Evolutionary conservation across 2,113 vertebrate species (phyloP).

Genomic region (Osmerus eperlanus): DNA sequence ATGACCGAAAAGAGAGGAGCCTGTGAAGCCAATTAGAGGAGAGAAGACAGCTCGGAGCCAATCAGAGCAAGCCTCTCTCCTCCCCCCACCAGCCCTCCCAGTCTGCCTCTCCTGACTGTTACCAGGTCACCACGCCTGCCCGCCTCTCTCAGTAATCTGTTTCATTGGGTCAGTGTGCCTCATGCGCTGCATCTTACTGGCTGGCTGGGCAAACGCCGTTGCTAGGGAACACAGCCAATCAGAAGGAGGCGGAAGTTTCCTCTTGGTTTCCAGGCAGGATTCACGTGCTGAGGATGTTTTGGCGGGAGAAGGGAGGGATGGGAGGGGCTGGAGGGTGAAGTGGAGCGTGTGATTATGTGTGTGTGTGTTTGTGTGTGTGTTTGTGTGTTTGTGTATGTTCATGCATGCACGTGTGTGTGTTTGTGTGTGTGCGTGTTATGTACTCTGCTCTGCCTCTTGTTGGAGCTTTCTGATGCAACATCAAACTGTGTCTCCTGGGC

Average conservation of each 20-base stretch:
- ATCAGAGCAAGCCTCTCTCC: conserved; percentile 40
- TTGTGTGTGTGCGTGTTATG: conserved; percentile 41
- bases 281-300: conserved; percentile 74
- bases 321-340: conserved; percentile 62
- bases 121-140: conserved; percentile 77
- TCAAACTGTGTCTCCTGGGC: conserved; percentile 68
- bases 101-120: conserved; percentile 74
- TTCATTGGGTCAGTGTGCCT: conserved; percentile 78
- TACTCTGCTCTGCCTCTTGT: conserved; percentile 67
- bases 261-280: conserved; percentile 77
- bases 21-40: conserved; percentile 25
- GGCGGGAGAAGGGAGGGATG: conserved; percentile 63
- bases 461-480: conserved; percentile 77
- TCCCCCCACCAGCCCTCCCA: conserved; percentile 60
- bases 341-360: conserved; percentile 71
- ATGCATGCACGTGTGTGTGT: conserved; percentile 26
- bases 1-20: conserved; percentile 63
- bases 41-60: conserved; percentile 50
- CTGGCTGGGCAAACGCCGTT: conserved; percentile 70
- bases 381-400: conserved; percentile 32
- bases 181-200: conserved; percentile 66
- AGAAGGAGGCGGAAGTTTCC: conserved; percentile 62
- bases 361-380: conserved; percentile 22
- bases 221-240: conserved; percentile 76
- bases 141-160: conserved; percentile 61